Conservation (phyloP, 2,797 vertebrate genomes). For the Meriones psammophilus region DNA sequence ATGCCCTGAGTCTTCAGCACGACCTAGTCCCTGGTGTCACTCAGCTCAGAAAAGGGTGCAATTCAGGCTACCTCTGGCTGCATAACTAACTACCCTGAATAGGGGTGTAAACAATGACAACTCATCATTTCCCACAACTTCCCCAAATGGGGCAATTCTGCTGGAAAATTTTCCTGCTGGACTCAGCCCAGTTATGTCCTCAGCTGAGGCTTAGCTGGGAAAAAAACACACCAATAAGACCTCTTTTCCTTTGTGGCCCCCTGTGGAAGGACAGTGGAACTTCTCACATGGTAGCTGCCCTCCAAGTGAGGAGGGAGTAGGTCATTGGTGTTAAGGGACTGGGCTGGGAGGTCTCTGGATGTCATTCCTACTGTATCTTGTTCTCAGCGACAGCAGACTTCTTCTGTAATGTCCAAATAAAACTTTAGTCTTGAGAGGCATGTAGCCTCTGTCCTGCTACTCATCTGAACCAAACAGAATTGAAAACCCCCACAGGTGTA, state of each 20-base stretch:
- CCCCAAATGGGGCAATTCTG: neutral
- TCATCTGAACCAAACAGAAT: neutral
- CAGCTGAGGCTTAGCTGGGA: neutral
- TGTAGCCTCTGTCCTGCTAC: neutral
- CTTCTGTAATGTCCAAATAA: neutral
- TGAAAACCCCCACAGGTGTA: neutral
- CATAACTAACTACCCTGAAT: neutral
- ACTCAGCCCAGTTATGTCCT: neutral
- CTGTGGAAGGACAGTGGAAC: neutral
- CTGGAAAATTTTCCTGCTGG: neutral
- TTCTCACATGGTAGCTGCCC: too few species aligned
- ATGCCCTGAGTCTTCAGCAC: rapidly evolving
- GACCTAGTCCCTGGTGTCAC: neutral
- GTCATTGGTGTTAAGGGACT: neutral
- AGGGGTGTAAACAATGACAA: neutral
- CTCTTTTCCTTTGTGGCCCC: too few species aligned
- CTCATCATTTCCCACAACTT: neutral
- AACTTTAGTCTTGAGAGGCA: neutral
- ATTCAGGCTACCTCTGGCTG: neutral
- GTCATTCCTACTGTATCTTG: neutral
- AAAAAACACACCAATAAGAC: neutral
- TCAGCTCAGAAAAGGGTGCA: neutral
- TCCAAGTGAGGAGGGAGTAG: neutral
- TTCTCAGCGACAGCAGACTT: neutral
- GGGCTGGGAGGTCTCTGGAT: neutral